Percentiles rank a stretch among this genome's conserved stretches.
These are phyloP conservation scores for Poeciliopsis occidentalis DNA, from an alignment of 2,113 vertebrate genomes.

Conservation along the genomic window DNA sequence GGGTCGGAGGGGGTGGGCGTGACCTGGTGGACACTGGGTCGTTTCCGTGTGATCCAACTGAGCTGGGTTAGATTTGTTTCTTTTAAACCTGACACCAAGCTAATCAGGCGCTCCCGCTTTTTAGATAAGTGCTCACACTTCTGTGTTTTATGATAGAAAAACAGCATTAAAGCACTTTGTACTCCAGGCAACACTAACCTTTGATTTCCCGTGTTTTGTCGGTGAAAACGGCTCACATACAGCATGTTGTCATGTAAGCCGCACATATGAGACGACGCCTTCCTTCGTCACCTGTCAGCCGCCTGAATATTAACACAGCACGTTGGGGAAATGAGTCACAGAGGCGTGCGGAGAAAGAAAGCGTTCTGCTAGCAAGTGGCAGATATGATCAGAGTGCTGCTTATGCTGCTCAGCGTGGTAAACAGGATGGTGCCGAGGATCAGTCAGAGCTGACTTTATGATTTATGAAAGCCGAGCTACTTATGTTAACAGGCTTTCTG, in stretches of 20 bases:
- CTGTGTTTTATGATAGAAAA: conserved; percentile 42
- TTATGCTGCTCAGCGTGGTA: conserved; percentile 74
- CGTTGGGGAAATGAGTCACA: conserved; percentile 64
- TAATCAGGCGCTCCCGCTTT: conserved; percentile 24
- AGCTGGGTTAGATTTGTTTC: conserved; percentile 34
- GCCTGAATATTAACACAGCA: conserved; percentile 75
- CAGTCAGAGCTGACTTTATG: conserved; percentile 81
- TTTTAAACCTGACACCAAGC: conserved; percentile 39
- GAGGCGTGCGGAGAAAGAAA: conserved; percentile 56
- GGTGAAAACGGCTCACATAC: conserved; percentile 43
- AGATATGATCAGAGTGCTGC: conserved; percentile 75
- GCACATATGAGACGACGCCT: conserved; percentile 52
- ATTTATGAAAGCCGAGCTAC: conserved; percentile 81
- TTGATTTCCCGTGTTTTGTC: conserved; percentile 65
- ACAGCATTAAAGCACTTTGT: conserved; percentile 54
- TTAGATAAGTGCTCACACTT: conserved; percentile 25
- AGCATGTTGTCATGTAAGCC: conserved; percentile 57
- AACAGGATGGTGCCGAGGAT: conserved; percentile 80
- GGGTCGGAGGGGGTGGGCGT: conserved; percentile 12
- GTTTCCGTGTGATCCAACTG: conserved; percentile 54
- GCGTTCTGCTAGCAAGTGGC: conserved; percentile 55
- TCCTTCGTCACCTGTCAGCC: conserved; percentile 69
- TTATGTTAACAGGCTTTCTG: conserved; percentile 84
- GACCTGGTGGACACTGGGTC: conserved; percentile 66
- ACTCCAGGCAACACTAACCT: conserved; percentile 60